Evolutionary conservation across 2,797 vertebrate genomes (phyloP), one percentile per base, ranked within the genome.

Genomic region (Protosalanx chinensis): DNA sequence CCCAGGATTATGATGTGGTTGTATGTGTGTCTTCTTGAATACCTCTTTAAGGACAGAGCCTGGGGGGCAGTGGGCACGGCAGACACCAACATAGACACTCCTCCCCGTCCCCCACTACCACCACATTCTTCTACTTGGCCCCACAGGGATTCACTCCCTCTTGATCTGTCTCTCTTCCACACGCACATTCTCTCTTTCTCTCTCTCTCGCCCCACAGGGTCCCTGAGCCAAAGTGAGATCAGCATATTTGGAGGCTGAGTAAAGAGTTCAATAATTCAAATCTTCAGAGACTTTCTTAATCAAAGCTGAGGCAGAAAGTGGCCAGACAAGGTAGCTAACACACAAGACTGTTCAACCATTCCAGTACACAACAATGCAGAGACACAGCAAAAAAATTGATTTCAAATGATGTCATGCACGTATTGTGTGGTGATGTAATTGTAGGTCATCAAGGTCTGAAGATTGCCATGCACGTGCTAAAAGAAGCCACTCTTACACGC

Each of bases 221-320:
- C 8, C n/a, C 61, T 35, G 65, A 75, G 57, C 69, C 77, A 73
- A 79, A 65, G 67, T 81, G 74, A 83, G 82, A 80, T 82, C 76
- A 82, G 82, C 81, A 87, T 87, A 76, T 76, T 83, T 86, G 76
- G 62, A 74, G 72, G 74, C 74, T 85, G 86, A 89, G 76, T 86
- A 81, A 87, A 13, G 20, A 71, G 77, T 79, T 83, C 81, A 72
- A 77, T 75, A 71, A 81, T 76, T 84, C 80, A 76, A 41, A 41
- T 82, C 72, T 77, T 80, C 72, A 72, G 20, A 60, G 74, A 78
- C 69, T 65, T 82, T 86, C 56, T 82, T 69, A 41, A 46, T 71
- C 72, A 37, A 53, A 80, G 78, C 80, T 74, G 75, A 79, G 78
- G 71, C 80, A 79, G 76, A 46, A 68, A 70, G 73, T 27, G 5